phyloP scores from a whole-genome alignment of 2,888 invertebrate species.

The Dascillus cervinus region DNA sequence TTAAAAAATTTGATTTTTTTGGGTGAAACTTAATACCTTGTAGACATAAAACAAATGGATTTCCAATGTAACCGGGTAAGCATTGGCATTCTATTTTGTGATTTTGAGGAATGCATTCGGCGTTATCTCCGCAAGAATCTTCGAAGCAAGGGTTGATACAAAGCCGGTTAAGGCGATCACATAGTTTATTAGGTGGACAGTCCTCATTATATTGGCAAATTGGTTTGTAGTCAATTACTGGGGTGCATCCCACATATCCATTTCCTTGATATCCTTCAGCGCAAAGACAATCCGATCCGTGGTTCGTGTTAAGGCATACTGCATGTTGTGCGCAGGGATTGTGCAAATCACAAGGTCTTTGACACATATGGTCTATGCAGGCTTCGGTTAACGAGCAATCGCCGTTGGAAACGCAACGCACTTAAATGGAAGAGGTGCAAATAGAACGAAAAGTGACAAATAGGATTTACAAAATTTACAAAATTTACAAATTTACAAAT shows the following conservation, averaged over 20 bases:
- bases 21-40: conserved; percentile 40
- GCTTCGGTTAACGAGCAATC: conserved; percentile 81
- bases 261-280: conserved; percentile 81
- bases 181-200: conserved; percentile 77
- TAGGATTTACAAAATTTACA: conserved; percentile 20
- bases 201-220: conserved; percentile 88
- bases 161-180: conserved; percentile 74
- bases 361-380: conserved; percentile 78
- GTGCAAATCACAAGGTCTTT: conserved; percentile 77
- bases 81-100: conserved; percentile 74
- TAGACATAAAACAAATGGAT: conserved; percentile 66
- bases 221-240: conserved; percentile 41
- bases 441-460: conserved; percentile 23
- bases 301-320: conserved; percentile 80
- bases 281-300: conserved; percentile 80
- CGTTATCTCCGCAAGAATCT: conserved; percentile 75
- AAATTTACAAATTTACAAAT: conserved; percentile 8
- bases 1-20: not conserved
- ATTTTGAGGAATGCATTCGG: conserved; percentile 67
- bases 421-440: conserved; percentile 47
- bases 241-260: conserved; percentile 71
- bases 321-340: conserved; percentile 80
- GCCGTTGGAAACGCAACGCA: conserved; percentile 78
- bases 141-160: conserved; percentile 77
- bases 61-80: conserved; percentile 64